Conservation (phyloP, 2,888 invertebrate species). For the Drosophila hamatofila region DNA sequence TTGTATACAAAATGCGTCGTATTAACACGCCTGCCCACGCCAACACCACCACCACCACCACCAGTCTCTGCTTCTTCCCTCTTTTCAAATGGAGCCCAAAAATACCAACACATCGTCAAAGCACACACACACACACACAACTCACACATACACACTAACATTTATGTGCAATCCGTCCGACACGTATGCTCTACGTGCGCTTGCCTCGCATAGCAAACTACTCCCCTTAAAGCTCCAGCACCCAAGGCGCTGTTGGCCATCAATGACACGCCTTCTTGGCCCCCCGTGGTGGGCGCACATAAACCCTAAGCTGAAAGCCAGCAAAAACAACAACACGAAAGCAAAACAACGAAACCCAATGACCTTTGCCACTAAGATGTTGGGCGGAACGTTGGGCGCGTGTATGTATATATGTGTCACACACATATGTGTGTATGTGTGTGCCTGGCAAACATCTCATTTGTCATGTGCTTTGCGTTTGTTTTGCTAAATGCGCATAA, state of each 20-base stretch:
- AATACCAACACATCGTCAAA: conserved; percentile 27
- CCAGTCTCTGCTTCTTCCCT: not conserved
- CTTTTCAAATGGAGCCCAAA: conserved; percentile 31
- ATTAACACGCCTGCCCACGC: conserved; percentile 60
- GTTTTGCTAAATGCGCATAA: conserved; percentile 50
- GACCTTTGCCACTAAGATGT: conserved; percentile 67
- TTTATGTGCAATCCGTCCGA: conserved; percentile 78
- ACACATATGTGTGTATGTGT: conserved; percentile 7
- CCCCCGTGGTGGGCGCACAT: conserved; percentile 30
- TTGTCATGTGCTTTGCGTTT: conserved; percentile 66
- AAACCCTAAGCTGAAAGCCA: conserved; percentile 53
- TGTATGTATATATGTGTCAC: conserved; percentile 12
- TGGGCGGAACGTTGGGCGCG: conserved; percentile 21
- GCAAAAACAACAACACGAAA: conserved; percentile 47
- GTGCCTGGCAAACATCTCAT: conserved; percentile 59
- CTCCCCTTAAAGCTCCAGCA: not conserved
- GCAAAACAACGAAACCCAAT: conserved; percentile 48
- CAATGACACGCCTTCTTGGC: conserved; percentile 50
- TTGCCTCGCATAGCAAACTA: conserved; percentile 14
- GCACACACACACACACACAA: conserved; percentile 14
- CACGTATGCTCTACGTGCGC: conserved; percentile 75
- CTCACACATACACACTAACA: conserved; percentile 38
- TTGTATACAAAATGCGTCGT: conserved; percentile 77
- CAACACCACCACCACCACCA: not conserved
- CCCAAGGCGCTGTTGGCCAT: conserved; percentile 44